These are phyloP conservation scores for Haemorhous mexicanus DNA, from an alignment of 2,113 vertebrate genomes.

Conservation along the genomic window DNA sequence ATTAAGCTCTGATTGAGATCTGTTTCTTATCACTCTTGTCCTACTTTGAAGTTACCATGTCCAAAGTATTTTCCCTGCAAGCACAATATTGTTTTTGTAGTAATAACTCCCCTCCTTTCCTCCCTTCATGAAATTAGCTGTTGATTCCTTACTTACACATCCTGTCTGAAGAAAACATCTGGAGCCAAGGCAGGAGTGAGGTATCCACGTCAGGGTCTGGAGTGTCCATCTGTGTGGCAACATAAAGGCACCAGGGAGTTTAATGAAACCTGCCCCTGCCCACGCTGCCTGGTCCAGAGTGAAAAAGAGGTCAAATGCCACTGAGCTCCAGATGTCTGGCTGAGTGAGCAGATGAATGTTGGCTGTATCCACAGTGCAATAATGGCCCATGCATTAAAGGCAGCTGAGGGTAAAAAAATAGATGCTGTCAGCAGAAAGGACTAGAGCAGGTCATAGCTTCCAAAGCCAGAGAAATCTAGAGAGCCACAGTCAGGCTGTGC, in stretches of 20 bases:
- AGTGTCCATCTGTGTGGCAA: not conserved
- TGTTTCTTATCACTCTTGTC: constrained; percentile 39
- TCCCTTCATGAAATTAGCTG: not conserved
- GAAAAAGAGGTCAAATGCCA: not conserved
- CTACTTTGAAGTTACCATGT: not conserved
- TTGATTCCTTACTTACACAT: not conserved
- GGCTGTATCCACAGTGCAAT: not conserved
- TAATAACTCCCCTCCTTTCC: not conserved
- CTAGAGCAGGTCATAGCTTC: not conserved
- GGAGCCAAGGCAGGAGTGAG: not conserved
- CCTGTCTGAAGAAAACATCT: not conserved
- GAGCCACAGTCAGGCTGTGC: not conserved
- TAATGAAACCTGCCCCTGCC: not conserved
- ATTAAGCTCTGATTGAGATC: constrained; percentile 24
- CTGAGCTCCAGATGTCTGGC: not conserved
- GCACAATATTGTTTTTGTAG: constrained; percentile 15
- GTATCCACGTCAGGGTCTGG: not conserved
- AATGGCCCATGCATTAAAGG: not conserved
- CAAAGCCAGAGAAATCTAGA: not conserved
- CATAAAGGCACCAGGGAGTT: not conserved
- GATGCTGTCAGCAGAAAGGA: not conserved
- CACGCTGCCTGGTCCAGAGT: not conserved
- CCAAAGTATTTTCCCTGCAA: constrained; percentile 6
- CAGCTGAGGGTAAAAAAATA: not conserved
- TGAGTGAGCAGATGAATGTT: not conserved